These are phyloP conservation scores for Oreochromis grahami DNA, from an alignment of 2,797 vertebrate species.

Conservation along the genomic window DNA sequence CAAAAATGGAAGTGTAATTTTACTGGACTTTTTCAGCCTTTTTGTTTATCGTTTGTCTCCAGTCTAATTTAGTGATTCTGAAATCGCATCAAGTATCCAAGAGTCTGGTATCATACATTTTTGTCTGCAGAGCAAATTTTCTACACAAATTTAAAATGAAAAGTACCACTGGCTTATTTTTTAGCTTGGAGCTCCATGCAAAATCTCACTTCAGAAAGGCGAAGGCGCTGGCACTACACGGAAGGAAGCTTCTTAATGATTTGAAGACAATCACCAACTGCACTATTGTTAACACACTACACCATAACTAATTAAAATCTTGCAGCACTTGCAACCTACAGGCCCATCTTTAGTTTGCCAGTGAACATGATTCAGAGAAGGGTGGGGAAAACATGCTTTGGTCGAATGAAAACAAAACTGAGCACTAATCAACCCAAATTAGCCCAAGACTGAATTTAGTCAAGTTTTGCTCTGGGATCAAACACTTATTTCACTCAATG, in stretches of 20 bases:
- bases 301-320: background rate
- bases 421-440: background rate
- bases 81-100: background rate
- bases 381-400: background rate
- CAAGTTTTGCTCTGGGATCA: background rate
- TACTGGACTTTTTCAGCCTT: background rate
- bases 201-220: background rate
- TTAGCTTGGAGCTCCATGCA: background rate
- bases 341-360: background rate
- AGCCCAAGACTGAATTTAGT: background rate
- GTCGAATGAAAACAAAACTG: background rate
- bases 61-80: background rate
- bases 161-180: background rate
- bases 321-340: background rate
- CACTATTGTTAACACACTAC: background rate
- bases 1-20: background rate
- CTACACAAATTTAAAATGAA: background rate
- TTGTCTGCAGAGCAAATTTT: background rate
- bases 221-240: accelerated
- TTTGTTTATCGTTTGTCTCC: background rate
- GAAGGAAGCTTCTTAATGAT: background rate
- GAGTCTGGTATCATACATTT: background rate
- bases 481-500: background rate
- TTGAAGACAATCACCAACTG: background rate
- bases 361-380: background rate